Base-by-base conservation (phyloP, 2,113 vertebrate genomes). In the Podocnemis expansa region DNA sequence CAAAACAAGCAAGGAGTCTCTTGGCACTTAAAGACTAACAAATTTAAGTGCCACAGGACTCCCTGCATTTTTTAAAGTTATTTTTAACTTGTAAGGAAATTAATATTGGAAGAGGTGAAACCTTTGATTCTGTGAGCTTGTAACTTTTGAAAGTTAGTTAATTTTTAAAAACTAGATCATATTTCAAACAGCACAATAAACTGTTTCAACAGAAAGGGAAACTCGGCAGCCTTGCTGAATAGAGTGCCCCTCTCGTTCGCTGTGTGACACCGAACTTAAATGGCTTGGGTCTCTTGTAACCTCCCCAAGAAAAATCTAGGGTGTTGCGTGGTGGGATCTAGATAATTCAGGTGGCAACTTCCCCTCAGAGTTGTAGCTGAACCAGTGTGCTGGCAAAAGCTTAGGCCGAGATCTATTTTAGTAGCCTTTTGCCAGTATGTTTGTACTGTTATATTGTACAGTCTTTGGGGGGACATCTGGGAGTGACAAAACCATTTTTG, bases 281-380 rank as follows among this genome's bases (percentile, higher is more conserved):
- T 82, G 88, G 54, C 89, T 67, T 41, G 90, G 84, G 79, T 90
- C 78, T 87, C 70, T 75, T 75, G 14, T 90, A n/a, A 76, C 2
- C 94, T 94, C 93, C 92, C 94, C 34, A 8, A 45, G 54, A 80
- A 75, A 43, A 38, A 79, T 90, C 55, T 84, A 85, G 73, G 52
- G 38, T 87, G 86, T 67, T 83, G 84, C 70, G 43, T 93, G 82
- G 41, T 93, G 88, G 52, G 41, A 82, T 83, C 45, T 78, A 84
- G n/a, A 45, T 89, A 91, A 95, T 63, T 95, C 91, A 86, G 84
- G 91, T 95, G 78, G 78, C 78, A 82, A 4, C 41, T 43, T 76
- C 67, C 14, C 27, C 67, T 96, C 51, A 96, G 93, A 94, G 87
- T 97, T 89, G 95, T 55, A 95, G 29, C 81, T 85, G 47, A 85